A percentile compares a stretch with the other conserved stretches of the same genome.
phyloP scores from a whole-genome alignment of 2,888 invertebrate species.

The Melieria crassipennis region DNA sequence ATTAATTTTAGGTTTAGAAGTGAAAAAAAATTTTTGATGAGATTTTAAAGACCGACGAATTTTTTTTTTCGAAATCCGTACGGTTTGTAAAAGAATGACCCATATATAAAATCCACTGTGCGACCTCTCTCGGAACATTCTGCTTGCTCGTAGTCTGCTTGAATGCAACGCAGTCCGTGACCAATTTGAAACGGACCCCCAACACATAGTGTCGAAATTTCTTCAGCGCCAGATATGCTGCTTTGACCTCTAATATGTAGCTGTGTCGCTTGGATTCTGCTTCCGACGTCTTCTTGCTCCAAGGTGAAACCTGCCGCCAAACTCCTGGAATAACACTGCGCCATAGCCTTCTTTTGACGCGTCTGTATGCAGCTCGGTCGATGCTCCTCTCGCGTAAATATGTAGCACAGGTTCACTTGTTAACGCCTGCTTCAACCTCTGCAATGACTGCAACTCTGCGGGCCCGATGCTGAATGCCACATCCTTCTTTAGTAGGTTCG shows the following conservation, averaged over 20 bases:
- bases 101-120: conserved; percentile 40
- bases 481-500: conserved; percentile 11
- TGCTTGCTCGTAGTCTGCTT: conserved; percentile 3
- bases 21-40: no score
- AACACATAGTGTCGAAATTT: conserved; percentile 27
- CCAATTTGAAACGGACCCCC: background rate
- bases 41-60: no score
- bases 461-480: conserved; percentile 3
- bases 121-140: conserved; percentile 30
- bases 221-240: conserved; percentile 33
- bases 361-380: conserved; percentile 42
- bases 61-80: no score
- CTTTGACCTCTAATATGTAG: conserved; percentile 34
- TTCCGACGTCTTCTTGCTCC: conserved; percentile 25
- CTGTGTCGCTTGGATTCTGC: conserved; percentile 29
- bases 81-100: no score
- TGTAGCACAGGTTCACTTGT: conserved; percentile 29
- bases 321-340: conserved; percentile 21
- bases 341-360: conserved; percentile 36
- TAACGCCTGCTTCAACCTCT: background rate
- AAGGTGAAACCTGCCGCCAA: conserved; percentile 17
- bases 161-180: conserved; percentile 15
- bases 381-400: conserved; percentile 31
- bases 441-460: conserved; percentile 3
- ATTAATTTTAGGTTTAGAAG: no score